Conservation (phyloP, 2,888 invertebrate species). For the Sinelater perroti region DNA sequence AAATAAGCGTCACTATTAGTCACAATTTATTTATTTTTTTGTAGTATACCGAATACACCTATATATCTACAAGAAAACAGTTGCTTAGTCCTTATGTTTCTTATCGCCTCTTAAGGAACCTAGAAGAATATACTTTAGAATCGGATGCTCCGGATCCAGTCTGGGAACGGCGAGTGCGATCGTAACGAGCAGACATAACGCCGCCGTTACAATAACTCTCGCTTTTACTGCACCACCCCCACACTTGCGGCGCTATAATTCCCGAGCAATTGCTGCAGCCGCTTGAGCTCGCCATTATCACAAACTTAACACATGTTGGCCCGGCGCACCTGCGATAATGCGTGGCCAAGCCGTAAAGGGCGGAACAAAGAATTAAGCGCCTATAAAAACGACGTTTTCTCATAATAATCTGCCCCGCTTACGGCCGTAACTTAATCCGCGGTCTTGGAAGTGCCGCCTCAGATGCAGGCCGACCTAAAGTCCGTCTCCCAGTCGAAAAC, state of each 20-base stretch:
- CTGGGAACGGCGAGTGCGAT: conserved; percentile 8
- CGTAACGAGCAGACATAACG: conserved; percentile 35
- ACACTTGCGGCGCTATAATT: conserved; percentile 40
- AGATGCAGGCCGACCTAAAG: conserved; percentile 1
- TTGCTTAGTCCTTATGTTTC: no score
- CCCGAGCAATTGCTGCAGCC: conserved; percentile 39
- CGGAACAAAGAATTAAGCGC: conserved; percentile 28
- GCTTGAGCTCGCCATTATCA: conserved; percentile 41
- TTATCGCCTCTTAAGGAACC: no score
- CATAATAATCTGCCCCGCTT: conserved; percentile 18
- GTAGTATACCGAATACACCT: no score
- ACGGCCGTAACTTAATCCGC: conserved; percentile 8
- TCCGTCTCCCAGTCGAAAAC: not conserved
- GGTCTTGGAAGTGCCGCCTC: not conserved
- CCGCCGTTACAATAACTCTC: conserved; percentile 43
- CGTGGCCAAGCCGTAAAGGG: conserved; percentile 18
- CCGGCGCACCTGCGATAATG: conserved; percentile 20
- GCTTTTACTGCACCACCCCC: conserved; percentile 35
- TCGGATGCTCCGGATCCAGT: no score
- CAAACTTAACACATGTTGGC: conserved; percentile 32
- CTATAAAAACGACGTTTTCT: conserved; percentile 28
- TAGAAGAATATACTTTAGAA: no score
- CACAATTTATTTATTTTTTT: no score
- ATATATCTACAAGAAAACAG: no score
- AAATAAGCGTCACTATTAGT: no score